Evolutionary conservation across 2,113 vertebrate species (phyloP), one percentile per base, ranked within the genome.

Genomic region (Otocyon megalotis): DNA sequence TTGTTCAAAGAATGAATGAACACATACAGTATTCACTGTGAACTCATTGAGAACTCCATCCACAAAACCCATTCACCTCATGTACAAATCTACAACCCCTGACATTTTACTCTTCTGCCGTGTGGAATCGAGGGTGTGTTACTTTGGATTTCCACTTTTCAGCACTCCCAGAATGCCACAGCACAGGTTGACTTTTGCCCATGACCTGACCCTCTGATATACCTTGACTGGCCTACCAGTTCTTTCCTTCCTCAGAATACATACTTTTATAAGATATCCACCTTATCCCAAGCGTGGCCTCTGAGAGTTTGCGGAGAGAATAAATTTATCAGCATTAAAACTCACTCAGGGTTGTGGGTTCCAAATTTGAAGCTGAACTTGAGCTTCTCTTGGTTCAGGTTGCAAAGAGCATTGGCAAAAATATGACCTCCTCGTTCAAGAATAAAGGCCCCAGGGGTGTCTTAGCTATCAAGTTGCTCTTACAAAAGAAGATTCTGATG

Each of bases 401-500:
- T 98, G 94, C 95, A 95, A 26, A 19, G 81, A 98, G 92, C 50
- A 20, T 81, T 86, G 82, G 88, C 56, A 72, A 97, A 96, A 97
- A 89, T 91, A 74, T 93, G 94, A 97, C 88, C 97, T 93, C 95
- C 84, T 24, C 3, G 71, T 69, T 71, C 77, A 94, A 97, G 93
- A 95, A 90, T 60, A 96, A 96, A 89, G 62, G 69, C 79, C 79
- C 60, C 1, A 1, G n/a, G 67, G 65, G 5, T 4, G 91, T 93
- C 94, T 96, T 60, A 28, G 62, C 94, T 96, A 96, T 98, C 97
- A 89, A 35, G 67, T 97, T 96, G 81, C 97, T 93, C 94, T 97
- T 93, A 93, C 88, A 92, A 97, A 97, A 93, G 83, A 86, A 86
- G 90, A 97, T 96, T 96, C 90, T 97, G 98, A 96, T 97, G 97